These are phyloP conservation scores for Crossaster papposus DNA, from an alignment of 53 echinoderm and acorn worm species.

Conservation along the genomic window DNA sequence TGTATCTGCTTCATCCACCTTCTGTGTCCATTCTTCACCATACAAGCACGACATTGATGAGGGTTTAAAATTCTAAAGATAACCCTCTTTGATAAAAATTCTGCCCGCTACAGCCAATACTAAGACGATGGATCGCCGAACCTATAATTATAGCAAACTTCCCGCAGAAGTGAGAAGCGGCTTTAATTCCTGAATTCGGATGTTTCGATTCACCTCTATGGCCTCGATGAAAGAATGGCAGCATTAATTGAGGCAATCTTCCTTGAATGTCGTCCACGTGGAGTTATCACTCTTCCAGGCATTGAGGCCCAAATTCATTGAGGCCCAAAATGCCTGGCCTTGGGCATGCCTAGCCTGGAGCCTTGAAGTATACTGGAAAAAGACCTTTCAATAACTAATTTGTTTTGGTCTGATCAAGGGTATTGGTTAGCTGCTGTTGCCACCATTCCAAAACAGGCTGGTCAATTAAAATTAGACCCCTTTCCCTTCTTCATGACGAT, in stretches of 20 bases:
- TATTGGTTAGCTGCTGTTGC: slow-evolving; percentile 49
- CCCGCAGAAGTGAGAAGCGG: slow-evolving; percentile 37
- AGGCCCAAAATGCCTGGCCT: no score
- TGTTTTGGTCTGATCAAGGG: slow-evolving; percentile 45
- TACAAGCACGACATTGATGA: slow-evolving; percentile 59
- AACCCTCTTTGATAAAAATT: slow-evolving; percentile 63
- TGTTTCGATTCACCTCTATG: slow-evolving; percentile 25
- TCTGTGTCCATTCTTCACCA: slow-evolving; percentile 46
- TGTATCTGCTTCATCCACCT: slow-evolving; percentile 59
- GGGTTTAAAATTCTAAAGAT: slow-evolving; percentile 50
- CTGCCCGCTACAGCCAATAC: slow-evolving; percentile 26
- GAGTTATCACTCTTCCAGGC: slow-evolving; percentile 68
- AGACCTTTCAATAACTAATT: slow-evolving; percentile 47
- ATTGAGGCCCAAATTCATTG: no score
- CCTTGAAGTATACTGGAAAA: slow-evolving; percentile 51
- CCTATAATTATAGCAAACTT: slow-evolving; percentile 61
- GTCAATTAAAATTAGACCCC: slow-evolving; percentile 31
- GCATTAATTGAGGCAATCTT: slow-evolving; percentile 56
- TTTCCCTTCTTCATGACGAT: slow-evolving; percentile 41
- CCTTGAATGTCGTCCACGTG: slow-evolving; percentile 60
- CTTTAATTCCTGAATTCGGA: slow-evolving; percentile 26
- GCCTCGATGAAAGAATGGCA: slow-evolving; percentile 46
- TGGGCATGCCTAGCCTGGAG: no score
- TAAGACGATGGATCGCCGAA: slow-evolving; percentile 49
- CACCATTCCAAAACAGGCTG: slow-evolving; percentile 57